Base-by-base conservation (phyloP, 2,888 invertebrate species). In the Sepioteuthis lessoniana region DNA sequence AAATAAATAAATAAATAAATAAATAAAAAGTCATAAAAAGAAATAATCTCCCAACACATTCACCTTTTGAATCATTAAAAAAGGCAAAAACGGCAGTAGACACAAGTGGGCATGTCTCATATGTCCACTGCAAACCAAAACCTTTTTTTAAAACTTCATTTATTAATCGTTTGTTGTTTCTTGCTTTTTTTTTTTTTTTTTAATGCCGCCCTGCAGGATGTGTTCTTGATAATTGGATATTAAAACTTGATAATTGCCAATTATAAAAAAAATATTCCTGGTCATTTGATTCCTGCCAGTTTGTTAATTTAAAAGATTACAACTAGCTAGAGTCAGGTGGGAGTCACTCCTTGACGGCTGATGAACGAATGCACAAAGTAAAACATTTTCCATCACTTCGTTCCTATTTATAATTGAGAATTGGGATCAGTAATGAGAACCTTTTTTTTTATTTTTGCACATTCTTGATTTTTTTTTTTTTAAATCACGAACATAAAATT, bases 41-140 rank as follows among this genome's bases (percentile, higher is more conserved):
- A 76, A 76, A 76, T 76, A 76, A 76, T 16, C 13, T n/a, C n/a
- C 25, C 76, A n/a, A 16, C 7, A 1, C 35, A n/a, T 35, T 13
- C n/a, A n/a, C n/a, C 76, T 76, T n/a, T 76, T n/a, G 76, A 76
- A n/a, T n/a, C 76, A 76, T 76, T 76, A 76, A 76, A 76, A 76
- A n/a, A 16, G n/a, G n/a, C n/a, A n/a, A 55, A 55, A 76, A 10
- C n/a, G 19, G n/a, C 19, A n/a, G 16, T 10, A 0, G 13, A 10
- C 13, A 21, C n/a, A 76, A 76, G n/a, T 16, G 10, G 76, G n/a
- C 16, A 16, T n/a, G 76, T 35, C 35, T n/a, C 76, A 35, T 76
- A n/a, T 35, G 76, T n/a, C 76, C n/a, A n/a, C 19, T 76, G n/a
- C 76, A 76, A 76, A n/a, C 16, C n/a, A 35, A 76, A n/a, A n/a